Percentiles rank a stretch among this genome's conserved stretches.
Conservation (phyloP, 2,113 vertebrate genomes). For the Cheirogaleus medius region DNA sequence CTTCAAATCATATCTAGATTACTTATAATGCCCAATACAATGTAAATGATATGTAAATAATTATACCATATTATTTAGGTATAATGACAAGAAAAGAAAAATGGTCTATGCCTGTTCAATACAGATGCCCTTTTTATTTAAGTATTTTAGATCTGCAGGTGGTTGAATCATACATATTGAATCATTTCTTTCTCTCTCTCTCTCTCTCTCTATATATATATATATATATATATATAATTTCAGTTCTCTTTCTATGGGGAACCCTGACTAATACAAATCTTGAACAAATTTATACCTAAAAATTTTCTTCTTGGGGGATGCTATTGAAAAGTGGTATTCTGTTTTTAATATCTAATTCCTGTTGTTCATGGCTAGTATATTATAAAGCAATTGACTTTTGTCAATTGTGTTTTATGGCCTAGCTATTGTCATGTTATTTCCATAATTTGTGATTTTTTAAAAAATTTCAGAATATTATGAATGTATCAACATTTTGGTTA, state of each 20-base stretch:
- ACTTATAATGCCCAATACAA: not conserved
- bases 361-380: not conserved
- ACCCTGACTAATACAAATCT: not conserved
- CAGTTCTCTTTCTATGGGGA: not conserved
- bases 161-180: not conserved
- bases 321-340: not conserved
- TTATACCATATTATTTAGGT: not conserved
- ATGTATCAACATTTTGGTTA: no score
- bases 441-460: no score
- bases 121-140: not conserved
- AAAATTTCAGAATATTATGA: no score
- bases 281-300: not conserved
- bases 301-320: not conserved
- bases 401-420: not conserved
- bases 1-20: not conserved
- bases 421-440: not conserved
- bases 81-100: not conserved
- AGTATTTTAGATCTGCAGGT: no score
- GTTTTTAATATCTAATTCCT: not conserved
- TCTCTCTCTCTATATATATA: no score
- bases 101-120: not conserved
- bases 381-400: not conserved
- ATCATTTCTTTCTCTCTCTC: no score
- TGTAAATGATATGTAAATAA: not conserved
- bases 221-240: no score